These are phyloP conservation scores for Tethea ocularis DNA, from an alignment of 2,888 invertebrate species.

Conservation along the genomic window DNA sequence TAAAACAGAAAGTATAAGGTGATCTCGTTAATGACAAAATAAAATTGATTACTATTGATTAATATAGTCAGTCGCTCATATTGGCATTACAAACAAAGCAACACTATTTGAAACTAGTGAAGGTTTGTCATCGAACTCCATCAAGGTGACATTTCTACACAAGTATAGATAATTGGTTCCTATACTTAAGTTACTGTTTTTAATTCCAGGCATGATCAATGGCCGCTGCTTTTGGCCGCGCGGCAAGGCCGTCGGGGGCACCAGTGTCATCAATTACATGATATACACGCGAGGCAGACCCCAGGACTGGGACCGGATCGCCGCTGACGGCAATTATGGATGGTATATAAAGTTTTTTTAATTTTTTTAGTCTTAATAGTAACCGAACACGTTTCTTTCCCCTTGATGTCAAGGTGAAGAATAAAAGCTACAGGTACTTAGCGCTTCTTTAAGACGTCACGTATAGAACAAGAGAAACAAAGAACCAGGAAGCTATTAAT, in stretches of 20 bases:
- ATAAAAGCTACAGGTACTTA: no score
- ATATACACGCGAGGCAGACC: constrained; percentile 90
- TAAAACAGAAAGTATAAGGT: no score
- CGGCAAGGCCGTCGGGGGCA: constrained; percentile 84
- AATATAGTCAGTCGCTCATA: no score
- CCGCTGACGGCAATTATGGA: constrained; percentile 86
- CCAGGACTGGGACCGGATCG: constrained; percentile 88
- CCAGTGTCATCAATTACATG: constrained; percentile 86
- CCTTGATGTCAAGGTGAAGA: no score
- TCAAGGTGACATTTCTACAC: background rate
- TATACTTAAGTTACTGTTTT: background rate
- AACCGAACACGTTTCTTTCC: no score
- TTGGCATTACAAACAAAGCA: background rate
- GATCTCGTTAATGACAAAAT: no score
- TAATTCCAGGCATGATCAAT: constrained; percentile 60
- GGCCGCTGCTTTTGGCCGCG: constrained; percentile 76
- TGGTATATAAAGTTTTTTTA: constrained; percentile 78
- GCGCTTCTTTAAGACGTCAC: no score
- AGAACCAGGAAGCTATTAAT: no score
- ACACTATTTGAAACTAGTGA: background rate
- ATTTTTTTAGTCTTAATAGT: no score
- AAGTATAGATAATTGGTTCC: background rate
- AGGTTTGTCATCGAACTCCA: constrained; percentile 6
- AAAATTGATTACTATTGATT: no score
- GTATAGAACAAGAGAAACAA: no score